Percentiles rank a stretch among this genome's conserved stretches.
phyloP scores from a whole-genome alignment of 2,113 vertebrate species.

The Emydura subglobosa region DNA sequence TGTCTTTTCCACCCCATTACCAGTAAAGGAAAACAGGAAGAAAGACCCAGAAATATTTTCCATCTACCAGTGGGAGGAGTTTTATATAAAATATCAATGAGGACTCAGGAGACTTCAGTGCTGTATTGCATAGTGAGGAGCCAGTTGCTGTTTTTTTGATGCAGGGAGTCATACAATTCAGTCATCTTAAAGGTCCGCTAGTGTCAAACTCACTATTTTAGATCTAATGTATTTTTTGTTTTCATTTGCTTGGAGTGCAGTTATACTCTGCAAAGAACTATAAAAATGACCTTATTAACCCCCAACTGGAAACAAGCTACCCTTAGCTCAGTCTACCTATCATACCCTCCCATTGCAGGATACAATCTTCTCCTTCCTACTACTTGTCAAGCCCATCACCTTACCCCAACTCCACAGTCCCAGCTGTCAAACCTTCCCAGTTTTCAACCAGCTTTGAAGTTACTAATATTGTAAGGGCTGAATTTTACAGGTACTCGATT shows the following conservation, averaged over 20 bases:
- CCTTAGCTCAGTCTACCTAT: neutral
- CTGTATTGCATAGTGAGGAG: neutral
- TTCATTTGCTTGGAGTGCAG: too few relatives aligned
- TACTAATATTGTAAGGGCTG: neutral
- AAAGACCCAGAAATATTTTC: constrained; percentile 14
- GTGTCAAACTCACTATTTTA: too few relatives aligned
- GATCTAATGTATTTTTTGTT: too few relatives aligned
- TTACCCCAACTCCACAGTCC: neutral
- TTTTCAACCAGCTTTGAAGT: neutral
- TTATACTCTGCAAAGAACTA: neutral
- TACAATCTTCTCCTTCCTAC: neutral
- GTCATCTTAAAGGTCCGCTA: too few relatives aligned
- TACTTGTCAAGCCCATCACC: neutral
- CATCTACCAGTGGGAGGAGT: neutral
- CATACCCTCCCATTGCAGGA: neutral
- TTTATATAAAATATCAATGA: constrained; percentile 26
- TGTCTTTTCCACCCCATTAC: neutral
- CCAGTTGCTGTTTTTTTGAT: neutral
- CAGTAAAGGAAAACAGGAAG: neutral
- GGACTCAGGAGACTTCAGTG: neutral
- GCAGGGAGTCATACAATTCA: neutral
- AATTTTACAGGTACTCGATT: neutral
- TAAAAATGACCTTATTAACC: neutral
- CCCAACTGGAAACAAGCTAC: neutral
- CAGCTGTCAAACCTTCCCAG: neutral